phyloP scores from a whole-genome alignment of 2,797 vertebrate genomes.

The Microchirus variegatus region DNA sequence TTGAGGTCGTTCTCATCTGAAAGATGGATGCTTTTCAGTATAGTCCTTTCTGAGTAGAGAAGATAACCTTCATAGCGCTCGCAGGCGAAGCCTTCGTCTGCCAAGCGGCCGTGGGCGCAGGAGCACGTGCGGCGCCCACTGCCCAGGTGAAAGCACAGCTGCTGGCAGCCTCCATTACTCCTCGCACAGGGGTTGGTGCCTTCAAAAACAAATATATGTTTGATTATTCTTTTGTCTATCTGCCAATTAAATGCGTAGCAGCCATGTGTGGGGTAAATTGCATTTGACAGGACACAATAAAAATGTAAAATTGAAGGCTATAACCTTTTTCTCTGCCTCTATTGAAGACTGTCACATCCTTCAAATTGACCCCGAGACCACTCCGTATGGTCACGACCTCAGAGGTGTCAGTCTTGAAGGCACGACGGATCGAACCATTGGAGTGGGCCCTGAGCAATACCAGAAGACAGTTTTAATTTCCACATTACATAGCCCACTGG shows the following conservation, averaged over 20 bases:
- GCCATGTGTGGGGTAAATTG: too few species aligned
- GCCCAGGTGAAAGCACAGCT: conserved; percentile 95
- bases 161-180: conserved; percentile 94
- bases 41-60: conserved; percentile 95
- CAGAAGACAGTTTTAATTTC: not conserved
- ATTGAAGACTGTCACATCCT: conserved; percentile 96
- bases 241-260: too few species aligned
- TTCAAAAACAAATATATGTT: conserved; percentile 61
- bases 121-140: conserved; percentile 86
- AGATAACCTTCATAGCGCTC: conserved; percentile 94
- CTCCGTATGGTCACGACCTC: conserved; percentile 93
- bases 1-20: conserved; percentile 97
- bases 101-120: conserved; percentile 94
- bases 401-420: conserved; percentile 90
- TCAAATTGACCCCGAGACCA: conserved; percentile 96
- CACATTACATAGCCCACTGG: not conserved
- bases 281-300: conserved; percentile 28
- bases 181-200: conserved; percentile 93
- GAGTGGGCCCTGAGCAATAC: conserved; percentile 89
- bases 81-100: conserved; percentile 90
- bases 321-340: conserved; percentile 97
- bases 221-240: conserved; percentile 12
- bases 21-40: conserved; percentile 96
- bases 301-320: conserved; percentile 63
- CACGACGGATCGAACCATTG: conserved; percentile 95